Conservation (phyloP, 2,888 invertebrate species). For the Athalia cordata region DNA sequence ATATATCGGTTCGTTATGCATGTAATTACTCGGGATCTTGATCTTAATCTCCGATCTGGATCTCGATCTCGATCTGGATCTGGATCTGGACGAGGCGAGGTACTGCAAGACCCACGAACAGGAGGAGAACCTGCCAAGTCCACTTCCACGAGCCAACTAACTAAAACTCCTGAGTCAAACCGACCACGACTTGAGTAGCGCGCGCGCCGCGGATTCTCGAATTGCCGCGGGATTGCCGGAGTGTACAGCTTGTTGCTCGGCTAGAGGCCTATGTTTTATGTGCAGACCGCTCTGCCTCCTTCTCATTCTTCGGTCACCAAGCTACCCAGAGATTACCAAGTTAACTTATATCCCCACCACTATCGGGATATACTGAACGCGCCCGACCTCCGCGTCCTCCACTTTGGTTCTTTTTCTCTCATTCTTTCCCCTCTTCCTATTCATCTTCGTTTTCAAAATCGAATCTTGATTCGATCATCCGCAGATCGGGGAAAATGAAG, state of each 20-base stretch:
- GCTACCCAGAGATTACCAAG: too few relatives aligned
- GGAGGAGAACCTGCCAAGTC: slow-evolving; percentile 53
- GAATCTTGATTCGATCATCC: too few relatives aligned
- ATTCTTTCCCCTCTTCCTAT: not conserved
- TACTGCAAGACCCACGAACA: slow-evolving; percentile 25
- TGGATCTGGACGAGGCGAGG: slow-evolving; percentile 38
- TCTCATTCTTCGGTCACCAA: not conserved
- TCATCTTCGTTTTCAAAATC: not conserved
- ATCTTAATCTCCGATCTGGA: slow-evolving; percentile 2
- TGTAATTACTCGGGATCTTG: slow-evolving; percentile 2
- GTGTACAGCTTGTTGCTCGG: too few relatives aligned
- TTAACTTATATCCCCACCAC: too few relatives aligned
- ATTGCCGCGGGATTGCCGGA: too few relatives aligned
- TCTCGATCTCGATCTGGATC: slow-evolving; percentile 29
- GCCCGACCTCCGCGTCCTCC: not conserved
- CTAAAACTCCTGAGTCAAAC: slow-evolving; percentile 51
- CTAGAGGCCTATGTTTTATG: too few relatives aligned
- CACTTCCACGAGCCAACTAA: slow-evolving; percentile 62
- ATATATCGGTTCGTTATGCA: too few relatives aligned
- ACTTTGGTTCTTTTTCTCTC: not conserved
- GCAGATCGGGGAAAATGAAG: too few relatives aligned
- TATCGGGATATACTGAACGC: too few relatives aligned
- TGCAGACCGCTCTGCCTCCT: not conserved
- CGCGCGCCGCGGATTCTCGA: not conserved
- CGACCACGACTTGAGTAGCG: slow-evolving; percentile 29